Conservation (phyloP, 2,888 invertebrate genomes). For the Torymus tubicola region DNA sequence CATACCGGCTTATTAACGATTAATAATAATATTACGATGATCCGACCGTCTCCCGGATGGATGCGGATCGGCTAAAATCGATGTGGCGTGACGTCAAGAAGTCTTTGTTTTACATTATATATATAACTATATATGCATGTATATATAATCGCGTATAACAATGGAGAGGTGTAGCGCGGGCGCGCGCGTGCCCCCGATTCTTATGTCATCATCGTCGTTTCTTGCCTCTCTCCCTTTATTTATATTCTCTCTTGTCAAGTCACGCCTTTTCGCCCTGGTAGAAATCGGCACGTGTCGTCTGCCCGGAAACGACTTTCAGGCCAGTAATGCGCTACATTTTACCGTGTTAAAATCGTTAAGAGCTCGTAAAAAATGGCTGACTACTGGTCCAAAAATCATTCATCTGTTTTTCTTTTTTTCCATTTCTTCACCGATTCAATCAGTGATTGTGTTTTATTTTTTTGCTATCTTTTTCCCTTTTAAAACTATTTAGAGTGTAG, state of each 20-base stretch:
- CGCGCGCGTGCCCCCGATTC: constrained; percentile 36
- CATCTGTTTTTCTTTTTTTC: not conserved
- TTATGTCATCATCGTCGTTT: constrained; percentile 17
- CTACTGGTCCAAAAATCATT: too few relatives aligned
- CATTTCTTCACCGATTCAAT: not conserved
- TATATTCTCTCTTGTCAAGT: not conserved
- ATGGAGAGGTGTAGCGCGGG: constrained; percentile 43
- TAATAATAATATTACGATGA: constrained; percentile 42
- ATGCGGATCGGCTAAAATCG: constrained; percentile 54
- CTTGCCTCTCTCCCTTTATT: not conserved
- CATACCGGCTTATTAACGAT: constrained; percentile 40
- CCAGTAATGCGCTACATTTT: too few relatives aligned
- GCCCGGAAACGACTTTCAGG: not conserved
- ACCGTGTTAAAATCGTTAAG: too few relatives aligned
- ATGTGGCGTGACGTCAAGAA: constrained; percentile 57
- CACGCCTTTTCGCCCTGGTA: not conserved
- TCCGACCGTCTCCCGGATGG: constrained; percentile 40
- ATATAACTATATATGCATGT: constrained; percentile 13
- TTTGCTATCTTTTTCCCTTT: not conserved
- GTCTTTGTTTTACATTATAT: constrained; percentile 53
- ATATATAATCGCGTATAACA: constrained; percentile 47
- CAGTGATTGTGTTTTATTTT: not conserved
- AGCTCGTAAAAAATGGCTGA: too few relatives aligned
- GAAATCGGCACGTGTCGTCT: not conserved
- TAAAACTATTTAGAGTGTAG: too few relatives aligned